A percentile compares a stretch with the other conserved stretches of the same genome.
These are phyloP conservation scores for Rhynchonycteris naso DNA, from an alignment of 2,797 vertebrate species.

Conservation along the genomic window DNA sequence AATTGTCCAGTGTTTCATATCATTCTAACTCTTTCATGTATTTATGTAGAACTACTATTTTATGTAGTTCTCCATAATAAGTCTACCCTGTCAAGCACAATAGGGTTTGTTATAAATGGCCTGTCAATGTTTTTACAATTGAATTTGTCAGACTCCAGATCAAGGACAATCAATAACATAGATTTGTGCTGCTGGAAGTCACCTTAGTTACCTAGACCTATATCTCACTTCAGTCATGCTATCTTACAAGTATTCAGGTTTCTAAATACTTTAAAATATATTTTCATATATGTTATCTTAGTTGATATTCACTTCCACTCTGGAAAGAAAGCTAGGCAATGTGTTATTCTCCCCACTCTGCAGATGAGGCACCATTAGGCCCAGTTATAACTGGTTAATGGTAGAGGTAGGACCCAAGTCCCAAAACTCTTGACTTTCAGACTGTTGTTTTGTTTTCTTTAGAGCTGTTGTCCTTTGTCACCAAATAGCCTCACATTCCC, in stretches of 20 bases:
- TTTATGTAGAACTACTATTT: neutral
- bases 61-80: neutral
- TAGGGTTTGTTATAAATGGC: neutral
- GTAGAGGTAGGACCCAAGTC: neutral
- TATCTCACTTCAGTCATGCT: neutral
- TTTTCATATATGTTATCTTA: neutral
- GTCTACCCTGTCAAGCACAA: neutral
- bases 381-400: neutral
- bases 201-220: neutral
- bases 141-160: constrained; percentile 36
- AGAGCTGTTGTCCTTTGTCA: neutral
- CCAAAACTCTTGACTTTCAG: neutral
- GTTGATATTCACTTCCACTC: neutral
- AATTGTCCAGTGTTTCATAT: neutral
- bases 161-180: neutral
- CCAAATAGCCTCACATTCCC: neutral
- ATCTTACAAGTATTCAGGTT: neutral
- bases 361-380: neutral
- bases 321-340: neutral
- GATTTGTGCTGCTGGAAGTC: neutral
- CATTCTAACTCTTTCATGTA: neutral
- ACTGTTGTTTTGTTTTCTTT: neutral
- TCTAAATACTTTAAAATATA: neutral
- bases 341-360: neutral
- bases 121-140: constrained; percentile 31